Evolutionary conservation across 2,888 invertebrate species (phyloP), one percentile per base, ranked within the genome.

Genomic region (Metacarcinus magister): DNA sequence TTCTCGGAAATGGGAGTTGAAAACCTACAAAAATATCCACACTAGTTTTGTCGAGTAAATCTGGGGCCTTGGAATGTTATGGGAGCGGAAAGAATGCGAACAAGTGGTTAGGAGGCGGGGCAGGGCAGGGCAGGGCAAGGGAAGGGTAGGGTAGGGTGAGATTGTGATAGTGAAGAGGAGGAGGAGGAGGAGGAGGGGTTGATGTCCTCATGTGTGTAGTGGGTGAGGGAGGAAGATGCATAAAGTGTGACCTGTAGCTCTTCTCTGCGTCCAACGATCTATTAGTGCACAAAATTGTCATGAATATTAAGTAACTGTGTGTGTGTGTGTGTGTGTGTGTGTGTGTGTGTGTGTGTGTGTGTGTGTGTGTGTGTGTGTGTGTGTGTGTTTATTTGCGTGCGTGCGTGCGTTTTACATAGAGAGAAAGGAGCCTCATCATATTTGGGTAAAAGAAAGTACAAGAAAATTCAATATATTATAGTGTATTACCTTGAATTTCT

Each of bases 271-370:
- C 67, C 23, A 67, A n/a, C 67, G 23, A 67, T 82, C 82, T 82
- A 32, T 82, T 32, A 82, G 32, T 82, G 32, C 82, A 82, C 32
- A 82, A 82, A 82, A 32, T 28, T 82, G 32, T 82, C 82, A 82
- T 82, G 82, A 82, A 82, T 82, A 82, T 82, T 82, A 32, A 82
- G 32, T 82, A 23, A 82, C 82, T 82, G 32, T 82, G 82, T 10
- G 13, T 28, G 32, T 5, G 82, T 5, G 82, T 2, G 28, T 28
- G n/a, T 8, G 82, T 8, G 82, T 8, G 60, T 19, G 60, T 4
- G 67, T n/a, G 67, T n/a, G 67, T n/a, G 67, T n/a, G 67, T n/a
- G 67, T n/a, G 67, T n/a, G 67, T n/a, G 67, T n/a, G 67, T n/a
- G 67, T n/a, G 67, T n/a, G 67, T n/a, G 82, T 32, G 32, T 32